These are phyloP conservation scores for Hemithea aestivaria DNA, from an alignment of 2,888 invertebrate genomes.

Conservation along the genomic window DNA sequence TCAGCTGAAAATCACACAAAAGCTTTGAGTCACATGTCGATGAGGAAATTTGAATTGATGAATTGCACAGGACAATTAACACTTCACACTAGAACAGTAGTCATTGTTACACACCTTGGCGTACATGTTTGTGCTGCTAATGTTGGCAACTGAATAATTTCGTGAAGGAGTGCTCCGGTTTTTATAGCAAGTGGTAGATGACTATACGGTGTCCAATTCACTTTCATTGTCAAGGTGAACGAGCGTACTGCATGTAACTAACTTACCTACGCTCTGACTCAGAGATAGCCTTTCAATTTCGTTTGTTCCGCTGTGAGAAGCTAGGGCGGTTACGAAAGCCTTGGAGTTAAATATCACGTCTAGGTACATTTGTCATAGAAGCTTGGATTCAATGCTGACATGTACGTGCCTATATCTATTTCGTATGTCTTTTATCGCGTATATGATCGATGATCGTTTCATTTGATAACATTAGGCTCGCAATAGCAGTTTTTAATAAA, in stretches of 20 bases:
- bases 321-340: slow-evolving; percentile 46
- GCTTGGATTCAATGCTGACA: slow-evolving; percentile 4
- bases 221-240: slow-evolving; percentile 77
- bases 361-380: slow-evolving; percentile 22
- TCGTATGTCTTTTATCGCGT: too few species aligned
- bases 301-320: slow-evolving; percentile 55
- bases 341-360: slow-evolving; percentile 40
- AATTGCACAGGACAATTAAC: not conserved
- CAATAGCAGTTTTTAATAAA: too few species aligned
- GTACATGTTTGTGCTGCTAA: slow-evolving; percentile 73
- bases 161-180: slow-evolving; percentile 61
- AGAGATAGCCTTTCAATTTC: slow-evolving; percentile 74
- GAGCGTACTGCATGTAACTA: slow-evolving; percentile 38
- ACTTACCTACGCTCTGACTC: slow-evolving; percentile 56
- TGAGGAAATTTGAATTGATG: not conserved
- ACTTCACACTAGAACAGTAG: slow-evolving; percentile 9
- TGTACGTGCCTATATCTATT: too few species aligned
- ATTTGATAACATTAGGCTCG: too few species aligned
- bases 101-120: slow-evolving; percentile 62
- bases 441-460: too few species aligned
- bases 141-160: slow-evolving; percentile 77
- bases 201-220: slow-evolving; percentile 57
- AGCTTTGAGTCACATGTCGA: not conserved
- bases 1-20: slow-evolving; percentile 51
- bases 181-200: slow-evolving; percentile 59